Conservation (phyloP, 2,113 vertebrate species). For the Eudorcas thomsonii region DNA sequence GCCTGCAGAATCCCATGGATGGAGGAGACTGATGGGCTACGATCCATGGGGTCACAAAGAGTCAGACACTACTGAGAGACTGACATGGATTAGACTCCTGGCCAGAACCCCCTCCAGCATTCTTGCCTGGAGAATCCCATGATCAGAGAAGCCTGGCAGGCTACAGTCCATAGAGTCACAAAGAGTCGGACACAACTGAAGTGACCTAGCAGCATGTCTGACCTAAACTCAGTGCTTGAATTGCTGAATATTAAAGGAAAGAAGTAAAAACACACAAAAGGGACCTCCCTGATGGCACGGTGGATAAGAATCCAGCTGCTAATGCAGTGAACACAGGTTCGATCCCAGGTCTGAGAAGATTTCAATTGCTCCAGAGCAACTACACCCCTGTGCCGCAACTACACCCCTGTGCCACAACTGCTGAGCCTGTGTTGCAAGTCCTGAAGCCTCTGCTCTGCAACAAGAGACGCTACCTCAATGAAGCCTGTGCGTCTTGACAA, state of each 20-base stretch:
- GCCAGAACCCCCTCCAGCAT: not conserved
- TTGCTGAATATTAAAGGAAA: not conserved
- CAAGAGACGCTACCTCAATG: rapidly evolving
- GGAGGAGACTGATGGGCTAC: too few relatives aligned
- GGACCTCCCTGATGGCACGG: not conserved
- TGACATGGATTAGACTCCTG: not conserved
- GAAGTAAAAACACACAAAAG: not conserved
- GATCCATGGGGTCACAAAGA: too few relatives aligned
- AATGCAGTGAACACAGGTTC: not conserved
- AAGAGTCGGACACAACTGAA: not conserved
- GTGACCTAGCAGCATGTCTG: not conserved
- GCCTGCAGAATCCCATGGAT: too few relatives aligned
- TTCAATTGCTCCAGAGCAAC: not conserved
- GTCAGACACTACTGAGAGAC: too few relatives aligned
- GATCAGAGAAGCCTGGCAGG: not conserved
- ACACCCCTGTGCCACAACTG: not conserved
- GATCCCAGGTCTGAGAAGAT: not conserved
- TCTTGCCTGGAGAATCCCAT: not conserved
- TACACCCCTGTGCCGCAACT: not conserved
- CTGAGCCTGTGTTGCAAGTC: not conserved
- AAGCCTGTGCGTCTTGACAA: not conserved
- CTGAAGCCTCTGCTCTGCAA: not conserved
- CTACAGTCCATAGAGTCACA: not conserved
- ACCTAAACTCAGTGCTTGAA: not conserved
- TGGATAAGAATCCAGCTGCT: not conserved